Base-by-base conservation (phyloP, 2,888 invertebrate species). In the Drosophila trichaetosa region DNA sequence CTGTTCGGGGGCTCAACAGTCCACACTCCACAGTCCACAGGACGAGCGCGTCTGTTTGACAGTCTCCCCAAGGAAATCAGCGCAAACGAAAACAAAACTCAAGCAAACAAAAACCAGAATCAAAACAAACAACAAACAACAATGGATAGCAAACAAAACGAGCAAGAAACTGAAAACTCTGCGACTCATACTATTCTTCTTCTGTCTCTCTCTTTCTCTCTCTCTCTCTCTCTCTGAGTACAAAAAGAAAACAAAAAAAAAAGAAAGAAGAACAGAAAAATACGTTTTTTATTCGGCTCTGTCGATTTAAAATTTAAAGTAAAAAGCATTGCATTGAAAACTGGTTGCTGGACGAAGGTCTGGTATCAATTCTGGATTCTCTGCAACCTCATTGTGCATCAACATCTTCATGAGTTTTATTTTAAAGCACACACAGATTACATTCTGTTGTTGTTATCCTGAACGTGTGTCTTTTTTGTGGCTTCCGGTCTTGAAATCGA, bases 401-500 rank as follows among this genome's bases (percentile, higher is more conserved):
- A 54, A 38, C 56, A 38, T 58, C 76, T 65, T 29, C 56, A 59
- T 77, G 54, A 69, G 59, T 56, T 68, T 66, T 63, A 61, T 67
- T 80, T 69, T 21, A 48, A 70, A 33, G 18, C 33, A 58, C 54
- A 42, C 33, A 48, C 29, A 54, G 52, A 71, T 76, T 57, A 54
- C 36, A 31, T 61, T 56, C 62, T 72, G 53, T 42, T 79, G 67
- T 49, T 75, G 72, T 71, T 66, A 80, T 78, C 80, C 76, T 49
- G 69, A 69, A 79, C 74, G 75, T 84, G 78, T 68, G 79, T 74
- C 68, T 80, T 67, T 67, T 38, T 56, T 76, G 84, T 60, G 80
- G 90, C 86, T 87, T 87, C 86, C 86, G 86, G 86, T 90, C 80
- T 87, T 88, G 67, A 76, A 73, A 69, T 67, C 58, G 69, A 87